Evolutionary conservation across 2,113 vertebrate genomes (phyloP).

Genomic region (Centropristis striata): DNA sequence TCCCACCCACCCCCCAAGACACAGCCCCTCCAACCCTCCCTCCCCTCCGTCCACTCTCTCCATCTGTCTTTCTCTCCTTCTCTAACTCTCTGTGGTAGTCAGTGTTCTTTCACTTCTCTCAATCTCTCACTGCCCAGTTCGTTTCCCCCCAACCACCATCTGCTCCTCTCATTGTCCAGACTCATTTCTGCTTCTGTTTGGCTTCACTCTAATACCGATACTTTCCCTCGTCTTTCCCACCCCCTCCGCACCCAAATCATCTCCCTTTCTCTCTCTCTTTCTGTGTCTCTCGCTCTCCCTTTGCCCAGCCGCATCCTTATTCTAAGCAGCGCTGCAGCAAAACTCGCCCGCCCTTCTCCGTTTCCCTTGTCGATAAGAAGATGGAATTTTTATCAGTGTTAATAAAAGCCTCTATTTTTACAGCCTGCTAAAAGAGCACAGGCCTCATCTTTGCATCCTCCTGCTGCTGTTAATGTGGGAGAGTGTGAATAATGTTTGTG

Average conservation of each 20-base stretch:
- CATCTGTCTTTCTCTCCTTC: conserved; percentile 54
- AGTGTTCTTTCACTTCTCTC: conserved; percentile 21
- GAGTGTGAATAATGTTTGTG: neutral
- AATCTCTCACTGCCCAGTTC: conserved; percentile 9
- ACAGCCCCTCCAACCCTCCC: neutral
- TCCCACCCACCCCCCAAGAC: neutral
- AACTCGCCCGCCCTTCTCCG: conserved; percentile 48
- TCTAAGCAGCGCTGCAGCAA: conserved; percentile 60
- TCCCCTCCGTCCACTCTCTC: conserved; percentile 27
- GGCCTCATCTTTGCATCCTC: conserved; percentile 33
- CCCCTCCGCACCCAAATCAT: neutral
- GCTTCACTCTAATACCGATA: conserved; percentile 50
- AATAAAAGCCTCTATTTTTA: conserved; percentile 69
- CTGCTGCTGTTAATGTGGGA: conserved; percentile 42
- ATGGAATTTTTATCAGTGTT: conserved; percentile 70
- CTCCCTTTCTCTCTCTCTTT: conserved; percentile 3
- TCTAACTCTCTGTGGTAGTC: conserved; percentile 51
- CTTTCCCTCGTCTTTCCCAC: neutral
- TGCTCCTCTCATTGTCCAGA: conserved; percentile 52
- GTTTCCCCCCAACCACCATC: conserved; percentile 40
- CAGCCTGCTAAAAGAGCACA: conserved; percentile 44
- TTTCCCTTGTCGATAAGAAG: conserved; percentile 62
- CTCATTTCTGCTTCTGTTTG: conserved; percentile 55
- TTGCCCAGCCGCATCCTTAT: conserved; percentile 55
- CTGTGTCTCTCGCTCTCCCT: conserved; percentile 23